Evolutionary conservation across 2,797 vertebrate genomes (phyloP), one percentile per base, ranked within the genome.

Genomic region (Rhynchonycteris naso): DNA sequence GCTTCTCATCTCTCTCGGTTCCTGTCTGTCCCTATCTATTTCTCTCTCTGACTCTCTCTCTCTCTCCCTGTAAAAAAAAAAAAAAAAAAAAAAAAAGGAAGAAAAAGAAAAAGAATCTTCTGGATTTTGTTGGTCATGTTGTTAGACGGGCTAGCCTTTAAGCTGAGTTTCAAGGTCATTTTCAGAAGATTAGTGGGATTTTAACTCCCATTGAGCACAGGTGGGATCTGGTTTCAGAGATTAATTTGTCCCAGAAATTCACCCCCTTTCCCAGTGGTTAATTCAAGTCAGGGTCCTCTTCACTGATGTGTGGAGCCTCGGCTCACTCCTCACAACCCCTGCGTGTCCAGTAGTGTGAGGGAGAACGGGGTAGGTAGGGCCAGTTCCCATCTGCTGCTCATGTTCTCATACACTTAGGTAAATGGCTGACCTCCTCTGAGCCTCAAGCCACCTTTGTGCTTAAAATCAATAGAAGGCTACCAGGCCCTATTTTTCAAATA

Each of bases 241-340:
- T 72, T 50, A 93, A 61, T 87, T 65, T 54, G 80, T 30, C 61
- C 58, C 43, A 65, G 54, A 96, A 87, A 78, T 83, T 56, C 47
- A 80, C 28, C 35, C 24, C 11, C 68, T 95, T 66, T 15, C 33
- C 19, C 24, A 38, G 61, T 33, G 61, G 26, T 43, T 69, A 24
- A 76, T 33, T 66, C 19, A 33, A 56, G 58, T 30, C 50, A 58
- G 54, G 30, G 26, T 26, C 18, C 22, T 84, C 84, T 28, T 86
- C 35, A 14, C n/a, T n/a, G 59, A n/a, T 26, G 26, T 15, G 24
- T 65, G 18, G 43, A 59, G 21, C 4, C 4, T 28, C 35, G 2
- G 21, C 30, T 84, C 33, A 2, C 16, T 24, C 3, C 26, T 22
- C 59, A 33, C 18, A 24, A 56, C 24, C 54, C n/a, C 2, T 16